Evolutionary conservation across 1,140 invertebrate genomes (phyloP), one percentile per base, ranked within the genome.

Genomic region (Catajapyx aquilonaris): DNA sequence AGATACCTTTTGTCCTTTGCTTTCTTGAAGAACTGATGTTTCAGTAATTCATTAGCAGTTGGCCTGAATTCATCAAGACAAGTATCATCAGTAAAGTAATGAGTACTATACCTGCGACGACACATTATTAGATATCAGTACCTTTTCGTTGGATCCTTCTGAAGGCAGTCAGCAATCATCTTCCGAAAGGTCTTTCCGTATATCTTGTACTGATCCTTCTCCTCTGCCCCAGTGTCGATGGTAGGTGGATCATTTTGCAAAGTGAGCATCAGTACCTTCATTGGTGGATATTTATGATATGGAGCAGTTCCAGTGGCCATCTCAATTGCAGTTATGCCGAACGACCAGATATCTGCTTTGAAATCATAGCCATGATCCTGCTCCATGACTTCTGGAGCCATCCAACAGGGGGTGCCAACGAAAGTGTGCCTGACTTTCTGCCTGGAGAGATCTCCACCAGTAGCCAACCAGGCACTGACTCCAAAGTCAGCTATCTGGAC

Each of bases 381-480:
- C 64, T 97, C 88, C 90, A 96, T 96, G 41, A 97, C 90, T 67
- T 98, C 94, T 9, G 93, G 93, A n/a, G 93, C 93, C 93, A 97
- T 97, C 91, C 91, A 98, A 55, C 93, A 97, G 0, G 93, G 87
- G 4, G 90, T 95, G 5, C 91, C 91, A 3, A 96, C 90, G 62
- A 96, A 96, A 0, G 90, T 96, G 50, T 96, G 88, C 16, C 91
- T 65, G 3, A 91, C 83, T 60, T 91, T 90, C 58, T 97, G 88
- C 5, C 90, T 63, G n/a, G 80, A 81, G 48, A 95, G 50, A 65
- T 96, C 76, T 47, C 87, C 62, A 40, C 86, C 76, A 17, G 88
- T 81, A 38, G 85, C 83, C 48, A 95, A 52, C 91, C 91, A 87
- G 3, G 85, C 81, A 41, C 81, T 84, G 0, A 91, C 85, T 43